A percentile compares a stretch with the other conserved stretches of the same genome.
Evolutionary conservation across 2,888 invertebrate genomes (phyloP).

Genomic region (Pediacus dermestoides): DNA sequence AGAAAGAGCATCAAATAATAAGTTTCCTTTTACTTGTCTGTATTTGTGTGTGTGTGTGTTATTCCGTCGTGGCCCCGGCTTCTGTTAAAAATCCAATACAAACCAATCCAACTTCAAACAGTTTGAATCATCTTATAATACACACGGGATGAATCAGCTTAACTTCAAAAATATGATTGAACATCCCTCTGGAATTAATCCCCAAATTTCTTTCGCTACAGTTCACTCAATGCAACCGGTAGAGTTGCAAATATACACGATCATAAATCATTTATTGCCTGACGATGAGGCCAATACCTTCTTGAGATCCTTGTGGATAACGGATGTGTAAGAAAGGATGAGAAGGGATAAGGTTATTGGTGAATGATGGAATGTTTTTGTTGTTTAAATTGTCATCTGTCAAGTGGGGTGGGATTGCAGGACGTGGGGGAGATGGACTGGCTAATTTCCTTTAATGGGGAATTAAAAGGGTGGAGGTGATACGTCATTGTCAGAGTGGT

Average conservation of each 20-base stretch:
- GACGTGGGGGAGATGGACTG: not conserved
- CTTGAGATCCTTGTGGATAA: not conserved
- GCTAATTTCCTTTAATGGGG: not conserved
- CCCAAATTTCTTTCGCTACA: not conserved
- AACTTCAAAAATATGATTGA: constrained; percentile 2
- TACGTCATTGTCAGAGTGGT: no score
- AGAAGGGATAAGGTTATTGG: not conserved
- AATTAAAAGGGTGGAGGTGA: not conserved
- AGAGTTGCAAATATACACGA: not conserved
- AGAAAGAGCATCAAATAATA: no score
- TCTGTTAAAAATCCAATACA: no score
- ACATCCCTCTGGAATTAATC: not conserved
- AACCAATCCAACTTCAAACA: constrained; percentile 1
- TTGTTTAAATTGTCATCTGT: not conserved
- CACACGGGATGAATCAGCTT: constrained; percentile 1
- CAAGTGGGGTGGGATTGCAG: not conserved
- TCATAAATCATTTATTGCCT: constrained; percentile 2
- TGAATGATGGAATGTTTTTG: no score
- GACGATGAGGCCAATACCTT: no score
- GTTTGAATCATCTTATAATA: constrained; percentile 1
- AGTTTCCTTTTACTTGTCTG: no score
- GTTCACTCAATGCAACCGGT: constrained; percentile 1
- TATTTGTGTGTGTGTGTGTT: no score
- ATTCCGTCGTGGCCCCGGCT: no score
- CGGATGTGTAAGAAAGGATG: not conserved